Evolutionary conservation across 2,797 vertebrate species (phyloP), one percentile per base, ranked within the genome.

Genomic region (Capromys pilorides): DNA sequence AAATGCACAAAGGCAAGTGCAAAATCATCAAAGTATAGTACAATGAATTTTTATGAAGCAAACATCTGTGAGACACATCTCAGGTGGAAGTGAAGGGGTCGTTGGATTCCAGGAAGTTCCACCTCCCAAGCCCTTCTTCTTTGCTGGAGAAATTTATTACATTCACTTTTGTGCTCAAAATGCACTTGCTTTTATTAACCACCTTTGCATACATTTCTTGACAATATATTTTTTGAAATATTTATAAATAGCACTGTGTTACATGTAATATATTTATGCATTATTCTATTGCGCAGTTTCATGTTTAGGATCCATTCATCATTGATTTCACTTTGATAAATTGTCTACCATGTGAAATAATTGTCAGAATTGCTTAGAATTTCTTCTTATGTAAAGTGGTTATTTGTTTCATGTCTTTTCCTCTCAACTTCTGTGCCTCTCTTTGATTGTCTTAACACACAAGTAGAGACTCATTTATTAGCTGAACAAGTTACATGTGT

Each of bases 321-420:
- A 78, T 81, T 92, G 91, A 77, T 10, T 87, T 87, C 16, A 77
- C 90, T 93, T 94, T 93, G 84, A 94, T 59, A 67, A 71, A 79
- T 80, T 91, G 26, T 82, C 21, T 88, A 79, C 13, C 45, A 28
- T 24, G 21, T 87, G 87, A 94, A 69, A 84, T 85, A 91, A 69
- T 79, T 91, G 21, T 92, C 22, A 75, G n/a, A 22, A 88, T 62
- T 87, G n/a, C 12, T 73, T 95, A 45, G 16, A n/a, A 64, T 94
- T 93, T 89, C 78, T 6, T 95, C 14, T 94, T 45, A 54, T 26
- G 4, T 64, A 36, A 80, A 79, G 33, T 6, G 39, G 12, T 73
- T 87, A 28, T 71, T 71, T 80, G 19, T 77, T 19, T 86, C 24
- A 66, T 80, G 12, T 59, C 49, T 90, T n/a, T n/a, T n/a, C n/a